These are phyloP conservation scores for Diaprepes abbreviatus DNA, from an alignment of 2,888 invertebrate species.

Conservation along the genomic window DNA sequence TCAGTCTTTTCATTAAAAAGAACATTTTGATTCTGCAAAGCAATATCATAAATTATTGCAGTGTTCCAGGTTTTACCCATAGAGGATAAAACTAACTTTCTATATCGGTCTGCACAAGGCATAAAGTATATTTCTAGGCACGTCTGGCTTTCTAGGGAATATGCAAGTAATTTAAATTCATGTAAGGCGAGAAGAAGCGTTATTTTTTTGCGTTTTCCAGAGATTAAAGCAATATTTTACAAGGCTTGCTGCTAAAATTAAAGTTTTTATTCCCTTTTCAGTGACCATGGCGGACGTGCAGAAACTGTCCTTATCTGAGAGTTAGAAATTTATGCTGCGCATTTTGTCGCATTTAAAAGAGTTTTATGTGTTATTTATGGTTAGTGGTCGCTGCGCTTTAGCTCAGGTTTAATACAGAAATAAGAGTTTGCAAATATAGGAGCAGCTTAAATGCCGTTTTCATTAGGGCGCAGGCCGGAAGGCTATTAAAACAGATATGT, in stretches of 20 bases:
- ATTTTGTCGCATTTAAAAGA: constrained; percentile 64
- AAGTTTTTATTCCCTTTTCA: constrained; percentile 60
- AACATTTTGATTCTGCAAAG: constrained; percentile 23
- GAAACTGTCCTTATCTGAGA: constrained; percentile 66
- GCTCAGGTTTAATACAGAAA: constrained; percentile 46
- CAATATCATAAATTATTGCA: constrained; percentile 31
- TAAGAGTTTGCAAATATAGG: constrained; percentile 37
- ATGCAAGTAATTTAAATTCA: constrained; percentile 66
- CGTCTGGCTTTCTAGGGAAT: constrained; percentile 41
- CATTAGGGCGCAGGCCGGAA: constrained; percentile 6
- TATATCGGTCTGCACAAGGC: constrained; percentile 40
- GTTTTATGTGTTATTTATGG: constrained; percentile 61
- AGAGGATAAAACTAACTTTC: constrained; percentile 37
- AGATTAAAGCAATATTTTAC: constrained; percentile 70
- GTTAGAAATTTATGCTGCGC: constrained; percentile 63
- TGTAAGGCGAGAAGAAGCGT: constrained; percentile 67
- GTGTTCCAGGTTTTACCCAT: constrained; percentile 33
- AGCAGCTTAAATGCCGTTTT: constrained; percentile 32
- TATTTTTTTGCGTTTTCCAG: constrained; percentile 66
- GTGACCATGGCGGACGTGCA: constrained; percentile 59
- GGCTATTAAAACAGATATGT: constrained; percentile 29
- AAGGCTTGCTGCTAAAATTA: constrained; percentile 63
- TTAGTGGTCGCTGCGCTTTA: constrained; percentile 21
- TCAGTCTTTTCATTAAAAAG: no score
- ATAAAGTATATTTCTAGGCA: constrained; percentile 43